Percentiles rank a stretch among this genome's conserved stretches.
Conservation (phyloP, 1,140 invertebrate species). For the Bombus confusus region DNA sequence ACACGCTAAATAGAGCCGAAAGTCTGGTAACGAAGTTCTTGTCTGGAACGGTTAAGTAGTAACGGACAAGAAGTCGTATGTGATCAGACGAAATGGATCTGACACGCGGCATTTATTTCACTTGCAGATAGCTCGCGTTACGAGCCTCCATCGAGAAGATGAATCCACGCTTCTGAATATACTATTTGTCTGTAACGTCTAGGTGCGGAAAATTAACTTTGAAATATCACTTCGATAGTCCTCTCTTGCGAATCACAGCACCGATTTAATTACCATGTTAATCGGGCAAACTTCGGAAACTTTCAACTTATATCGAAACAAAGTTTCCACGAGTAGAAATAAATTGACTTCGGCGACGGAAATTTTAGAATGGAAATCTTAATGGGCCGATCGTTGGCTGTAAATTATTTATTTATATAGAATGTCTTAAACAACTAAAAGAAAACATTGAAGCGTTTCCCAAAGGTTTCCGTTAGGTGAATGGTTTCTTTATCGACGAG, state of each 20-base stretch:
- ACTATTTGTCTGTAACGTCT: background rate
- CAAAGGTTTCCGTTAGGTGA: no score
- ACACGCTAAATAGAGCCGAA: background rate
- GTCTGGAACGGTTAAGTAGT: slow-evolving; percentile 5
- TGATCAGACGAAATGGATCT: slow-evolving; percentile 23
- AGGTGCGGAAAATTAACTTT: background rate
- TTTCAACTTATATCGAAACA: background rate
- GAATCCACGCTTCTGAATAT: background rate
- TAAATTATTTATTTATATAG: background rate
- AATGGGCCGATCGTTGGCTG: background rate
- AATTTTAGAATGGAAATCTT: background rate
- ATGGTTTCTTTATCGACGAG: no score
- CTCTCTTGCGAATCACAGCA: background rate
- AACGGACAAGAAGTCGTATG: background rate
- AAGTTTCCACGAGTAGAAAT: background rate
- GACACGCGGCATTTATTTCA: slow-evolving; percentile 29
- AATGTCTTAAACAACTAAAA: no score
- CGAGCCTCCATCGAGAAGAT: background rate
- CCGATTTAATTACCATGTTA: background rate
- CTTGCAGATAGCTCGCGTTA: slow-evolving; percentile 4
- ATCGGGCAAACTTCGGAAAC: background rate
- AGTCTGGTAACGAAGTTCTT: background rate
- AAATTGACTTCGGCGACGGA: background rate
- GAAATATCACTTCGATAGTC: background rate
- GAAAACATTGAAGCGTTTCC: no score